phyloP scores from a whole-genome alignment of 2,113 vertebrate genomes.

The Protomyctophum bolini region DNA sequence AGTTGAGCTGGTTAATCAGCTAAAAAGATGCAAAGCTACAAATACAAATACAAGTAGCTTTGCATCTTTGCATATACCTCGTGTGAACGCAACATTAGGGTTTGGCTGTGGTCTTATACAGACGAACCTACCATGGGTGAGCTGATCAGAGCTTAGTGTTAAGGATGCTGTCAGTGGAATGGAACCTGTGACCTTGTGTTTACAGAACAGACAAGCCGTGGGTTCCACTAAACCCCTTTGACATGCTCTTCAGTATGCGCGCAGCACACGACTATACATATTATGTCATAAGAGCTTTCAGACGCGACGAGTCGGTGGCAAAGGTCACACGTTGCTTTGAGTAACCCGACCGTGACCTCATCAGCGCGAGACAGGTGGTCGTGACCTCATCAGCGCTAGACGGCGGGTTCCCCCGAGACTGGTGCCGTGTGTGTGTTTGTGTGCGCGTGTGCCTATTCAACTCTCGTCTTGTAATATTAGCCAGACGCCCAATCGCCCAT shows the following conservation, averaged over 20 bases:
- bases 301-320: conserved; percentile 21
- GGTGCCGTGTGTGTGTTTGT: not conserved
- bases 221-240: too few relatives aligned
- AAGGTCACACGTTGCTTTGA: conserved; percentile 43
- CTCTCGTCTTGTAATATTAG: conserved; percentile 37
- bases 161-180: too few relatives aligned
- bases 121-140: too few relatives aligned
- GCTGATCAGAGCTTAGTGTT: too few relatives aligned
- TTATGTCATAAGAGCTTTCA: not conserved
- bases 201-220: too few relatives aligned
- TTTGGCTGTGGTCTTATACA: too few relatives aligned
- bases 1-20: too few relatives aligned
- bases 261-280: not conserved
- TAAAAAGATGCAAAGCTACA: too few relatives aligned
- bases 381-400: conserved; percentile 7
- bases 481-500: conserved; percentile 8
- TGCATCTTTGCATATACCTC: too few relatives aligned
- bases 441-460: conserved; percentile 6
- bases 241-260: not conserved
- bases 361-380: conserved; percentile 53
- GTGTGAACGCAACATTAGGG: too few relatives aligned
- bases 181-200: too few relatives aligned
- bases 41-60: too few relatives aligned
- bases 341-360: conserved; percentile 64
- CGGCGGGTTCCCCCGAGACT: conserved; percentile 7